Conservation (phyloP, 2,888 invertebrate genomes). For the Stenodema calcarata region DNA sequence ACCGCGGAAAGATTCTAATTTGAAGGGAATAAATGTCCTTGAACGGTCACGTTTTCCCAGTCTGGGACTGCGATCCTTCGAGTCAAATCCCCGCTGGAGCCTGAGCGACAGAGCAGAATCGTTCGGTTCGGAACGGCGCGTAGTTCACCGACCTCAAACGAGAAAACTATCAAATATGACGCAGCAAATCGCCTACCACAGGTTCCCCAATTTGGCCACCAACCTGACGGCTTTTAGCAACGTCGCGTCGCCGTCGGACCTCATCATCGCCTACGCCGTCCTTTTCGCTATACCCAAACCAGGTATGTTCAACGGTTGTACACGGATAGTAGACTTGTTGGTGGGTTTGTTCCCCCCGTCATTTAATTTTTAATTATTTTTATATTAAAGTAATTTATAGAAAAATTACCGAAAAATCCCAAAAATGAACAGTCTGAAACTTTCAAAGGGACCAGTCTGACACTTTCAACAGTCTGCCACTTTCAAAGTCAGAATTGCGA, state of each 20-base stretch:
- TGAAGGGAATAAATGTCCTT: neutral
- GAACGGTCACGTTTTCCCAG: neutral
- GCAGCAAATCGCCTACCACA: constrained; percentile 13
- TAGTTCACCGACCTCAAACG: neutral
- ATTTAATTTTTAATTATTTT: no score
- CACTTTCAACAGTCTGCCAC: no score
- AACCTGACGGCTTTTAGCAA: neutral
- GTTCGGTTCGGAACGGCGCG: neutral
- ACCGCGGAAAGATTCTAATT: neutral
- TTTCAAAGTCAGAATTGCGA: no score
- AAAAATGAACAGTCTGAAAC: no score
- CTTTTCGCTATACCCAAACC: constrained; percentile 24
- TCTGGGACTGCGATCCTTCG: neutral
- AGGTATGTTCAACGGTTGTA: no score
- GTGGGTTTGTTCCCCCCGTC: no score
- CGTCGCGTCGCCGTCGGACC: constrained; percentile 7
- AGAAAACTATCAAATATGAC: neutral
- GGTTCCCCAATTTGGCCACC: neutral
- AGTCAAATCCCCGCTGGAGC: neutral
- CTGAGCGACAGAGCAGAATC: neutral
- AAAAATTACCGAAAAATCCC: no score
- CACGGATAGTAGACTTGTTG: no score
- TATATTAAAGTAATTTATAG: no score
- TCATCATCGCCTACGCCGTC: constrained; percentile 32
- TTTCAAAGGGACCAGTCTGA: no score